These are phyloP conservation scores for Sepiola atlantica DNA, from an alignment of 2,888 invertebrate genomes.

Conservation along the genomic window DNA sequence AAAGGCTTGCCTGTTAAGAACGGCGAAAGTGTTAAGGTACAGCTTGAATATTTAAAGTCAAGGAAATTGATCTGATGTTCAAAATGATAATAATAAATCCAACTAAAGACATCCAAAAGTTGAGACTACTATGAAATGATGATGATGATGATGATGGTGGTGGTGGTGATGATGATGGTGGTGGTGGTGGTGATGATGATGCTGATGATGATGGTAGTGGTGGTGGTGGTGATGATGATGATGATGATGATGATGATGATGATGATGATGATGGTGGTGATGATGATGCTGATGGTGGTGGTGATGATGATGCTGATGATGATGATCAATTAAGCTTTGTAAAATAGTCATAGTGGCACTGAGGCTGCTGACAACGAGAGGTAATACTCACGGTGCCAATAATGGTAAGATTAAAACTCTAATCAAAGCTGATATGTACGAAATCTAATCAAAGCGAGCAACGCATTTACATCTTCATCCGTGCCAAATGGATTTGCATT, in stretches of 20 bases:
- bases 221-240: constrained; percentile 51
- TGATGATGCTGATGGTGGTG: background rate
- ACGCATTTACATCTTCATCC: background rate
- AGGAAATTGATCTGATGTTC: too few species aligned
- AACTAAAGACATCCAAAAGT: too few species aligned
- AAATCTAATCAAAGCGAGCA: background rate
- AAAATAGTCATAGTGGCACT: constrained; percentile 51
- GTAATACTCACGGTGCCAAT: background rate
- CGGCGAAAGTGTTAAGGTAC: too few species aligned
- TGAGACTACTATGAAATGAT: too few species aligned
- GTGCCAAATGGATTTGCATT: background rate
- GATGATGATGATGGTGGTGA: constrained; percentile 48
- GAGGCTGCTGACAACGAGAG: constrained; percentile 51
- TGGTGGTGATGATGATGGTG: background rate
- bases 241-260: constrained; percentile 53
- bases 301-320: background rate
- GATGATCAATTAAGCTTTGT: background rate
- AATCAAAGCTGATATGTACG: too few species aligned
- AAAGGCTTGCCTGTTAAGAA: too few species aligned
- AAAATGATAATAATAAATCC: too few species aligned
- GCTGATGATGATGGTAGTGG: background rate
- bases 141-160: background rate
- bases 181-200: background rate
- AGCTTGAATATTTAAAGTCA: too few species aligned
- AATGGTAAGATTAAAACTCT: too few species aligned